Conservation (phyloP, 2,113 vertebrate species). For the Menura novaehollandiae region DNA sequence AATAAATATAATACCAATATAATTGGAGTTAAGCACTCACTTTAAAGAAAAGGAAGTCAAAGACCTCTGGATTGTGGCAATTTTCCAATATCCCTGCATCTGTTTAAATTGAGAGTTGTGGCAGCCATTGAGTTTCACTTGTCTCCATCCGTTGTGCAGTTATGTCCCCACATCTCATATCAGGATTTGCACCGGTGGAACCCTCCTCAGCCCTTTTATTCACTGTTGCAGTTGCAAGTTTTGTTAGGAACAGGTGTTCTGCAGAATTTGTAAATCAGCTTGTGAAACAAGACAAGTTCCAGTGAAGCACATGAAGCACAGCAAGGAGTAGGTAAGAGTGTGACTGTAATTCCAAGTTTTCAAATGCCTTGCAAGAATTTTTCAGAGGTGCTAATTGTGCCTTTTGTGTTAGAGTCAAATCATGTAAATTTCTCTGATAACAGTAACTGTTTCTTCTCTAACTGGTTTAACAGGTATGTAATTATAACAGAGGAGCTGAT, state of each 20-base stretch:
- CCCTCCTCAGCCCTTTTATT: neutral
- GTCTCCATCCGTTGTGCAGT: neutral
- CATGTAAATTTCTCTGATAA: neutral
- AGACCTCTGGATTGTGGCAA: neutral
- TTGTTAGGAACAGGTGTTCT: neutral
- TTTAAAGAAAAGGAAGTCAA: neutral
- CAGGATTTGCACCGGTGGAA: neutral
- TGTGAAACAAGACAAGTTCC: neutral
- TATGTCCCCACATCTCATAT: neutral
- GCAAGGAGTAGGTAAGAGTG: neutral
- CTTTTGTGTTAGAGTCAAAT: neutral
- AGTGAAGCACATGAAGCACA: neutral
- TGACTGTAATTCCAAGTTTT: neutral
- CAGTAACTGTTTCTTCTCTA: neutral
- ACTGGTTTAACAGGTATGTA: neutral
- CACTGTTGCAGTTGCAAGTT: neutral
- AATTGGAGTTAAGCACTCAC: neutral
- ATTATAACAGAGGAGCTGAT: neutral
- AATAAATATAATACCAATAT: neutral
- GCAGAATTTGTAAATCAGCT: neutral
- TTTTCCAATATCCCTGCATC: neutral
- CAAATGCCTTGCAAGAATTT: neutral
- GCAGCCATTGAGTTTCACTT: neutral
- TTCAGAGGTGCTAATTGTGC: neutral
- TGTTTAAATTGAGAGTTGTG: neutral